Evolutionary conservation across 2,797 vertebrate species (phyloP), one percentile per base, ranked within the genome.

Genomic region (Arctocebus calabarensis): DNA sequence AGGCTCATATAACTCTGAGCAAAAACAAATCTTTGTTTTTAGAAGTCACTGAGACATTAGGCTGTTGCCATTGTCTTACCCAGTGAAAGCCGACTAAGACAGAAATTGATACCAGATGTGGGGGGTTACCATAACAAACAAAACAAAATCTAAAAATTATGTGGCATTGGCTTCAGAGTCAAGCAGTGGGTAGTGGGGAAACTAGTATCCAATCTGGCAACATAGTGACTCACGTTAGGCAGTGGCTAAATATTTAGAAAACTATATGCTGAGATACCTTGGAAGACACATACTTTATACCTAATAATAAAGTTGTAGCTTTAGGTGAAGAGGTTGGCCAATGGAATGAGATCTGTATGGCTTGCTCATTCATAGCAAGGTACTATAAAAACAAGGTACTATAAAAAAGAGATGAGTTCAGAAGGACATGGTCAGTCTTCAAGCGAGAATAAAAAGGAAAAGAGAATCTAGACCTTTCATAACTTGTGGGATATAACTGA

Each of bases 41-140:
- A 61, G 88, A 91, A 92, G 43, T 92, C 78, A 88, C 82, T 87
- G 88, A 97, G 90, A 97, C 82, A 88, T 96, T 40, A 86, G 84
- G 71, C 57, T 77, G 82, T 96, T 96, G 78, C 78, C 48, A 90
- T 88, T 48, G 82, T 70, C 78, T 78, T 77, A 81, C 62, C 57
- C 79, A 64, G 77, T 88, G 78, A 88, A 96, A 96, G 55, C 68
- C 95, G 85, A 97, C 82, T 95, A 96, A 96, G 79, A 73, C n/a
- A 94, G 86, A 92, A 95, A 95, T 85, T 83, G n/a, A 85, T 94
- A 97, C 90, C 96, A 96, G 93, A 94, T 96, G 88, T 90, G 83
- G 87, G 94, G 78, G 91, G 91, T 92, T 92, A 83, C 83, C 88
- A 92, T 95, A 95, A 90, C 86, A 57, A 94, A 82, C 81, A 95